Percentiles rank a stretch among this genome's conserved stretches.
phyloP scores from a whole-genome alignment of 2,888 invertebrate genomes.

The Tenthredo amoena region DNA sequence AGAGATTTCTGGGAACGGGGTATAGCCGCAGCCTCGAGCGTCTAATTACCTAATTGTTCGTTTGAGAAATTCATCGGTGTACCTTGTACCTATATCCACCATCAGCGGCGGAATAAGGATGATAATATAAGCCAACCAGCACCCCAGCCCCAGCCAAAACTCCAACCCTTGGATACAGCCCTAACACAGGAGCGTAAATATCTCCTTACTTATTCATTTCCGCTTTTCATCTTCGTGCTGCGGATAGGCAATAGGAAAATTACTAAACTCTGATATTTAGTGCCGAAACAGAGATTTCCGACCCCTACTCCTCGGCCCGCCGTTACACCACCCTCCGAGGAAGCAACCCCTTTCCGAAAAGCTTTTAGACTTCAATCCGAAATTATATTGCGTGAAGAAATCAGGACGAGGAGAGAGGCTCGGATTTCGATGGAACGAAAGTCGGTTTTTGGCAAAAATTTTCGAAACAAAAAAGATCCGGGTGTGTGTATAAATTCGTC shows the following conservation, averaged over 20 bases:
- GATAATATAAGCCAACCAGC: neutral
- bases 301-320: neutral
- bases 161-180: neutral
- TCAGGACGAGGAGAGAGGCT: neutral
- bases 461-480: too few relatives aligned
- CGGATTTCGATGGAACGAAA: too few relatives aligned
- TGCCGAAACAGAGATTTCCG: neutral
- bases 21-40: slow-evolving; percentile 68
- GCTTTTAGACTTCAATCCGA: slow-evolving; percentile 20
- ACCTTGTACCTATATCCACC: slow-evolving; percentile 48
- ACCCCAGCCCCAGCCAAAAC: neutral
- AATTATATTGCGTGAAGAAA: neutral
- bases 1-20: neutral
- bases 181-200: slow-evolving; percentile 64
- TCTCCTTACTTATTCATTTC: slow-evolving; percentile 76
- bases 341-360: neutral
- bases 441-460: too few relatives aligned
- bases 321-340: neutral
- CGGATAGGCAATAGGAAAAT: neutral
- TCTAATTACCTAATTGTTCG: slow-evolving; percentile 77
- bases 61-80: slow-evolving; percentile 65
- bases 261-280: slow-evolving; percentile 3
- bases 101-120: neutral
- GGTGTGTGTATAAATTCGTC: neutral
- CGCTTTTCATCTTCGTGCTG: slow-evolving; percentile 66